These are phyloP conservation scores for Cariama cristata DNA, from an alignment of 2,113 vertebrate species.

Conservation along the genomic window DNA sequence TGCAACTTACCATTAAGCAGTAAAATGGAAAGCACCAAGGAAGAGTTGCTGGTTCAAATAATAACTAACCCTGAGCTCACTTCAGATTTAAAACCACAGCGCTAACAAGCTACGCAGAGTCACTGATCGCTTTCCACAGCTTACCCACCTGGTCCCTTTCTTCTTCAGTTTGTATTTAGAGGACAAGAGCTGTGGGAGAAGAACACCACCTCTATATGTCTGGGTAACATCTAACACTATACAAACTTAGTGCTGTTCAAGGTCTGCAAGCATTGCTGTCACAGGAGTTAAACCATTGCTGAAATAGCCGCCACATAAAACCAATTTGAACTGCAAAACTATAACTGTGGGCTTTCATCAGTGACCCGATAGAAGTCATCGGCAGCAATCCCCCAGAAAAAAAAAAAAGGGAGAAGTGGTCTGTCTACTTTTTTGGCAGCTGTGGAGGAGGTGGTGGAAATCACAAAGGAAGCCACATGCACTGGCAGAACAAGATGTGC, in stretches of 20 bases:
- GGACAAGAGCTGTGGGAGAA: neutral
- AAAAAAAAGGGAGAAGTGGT: neutral
- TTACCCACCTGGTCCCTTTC: neutral
- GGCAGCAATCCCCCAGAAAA: neutral
- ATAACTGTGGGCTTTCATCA: accelerated
- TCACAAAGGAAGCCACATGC: neutral
- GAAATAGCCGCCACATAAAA: neutral
- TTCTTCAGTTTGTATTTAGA: neutral
- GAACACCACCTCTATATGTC: neutral
- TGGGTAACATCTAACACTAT: too few species aligned
- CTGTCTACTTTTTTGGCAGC: neutral
- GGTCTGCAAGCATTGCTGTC: neutral
- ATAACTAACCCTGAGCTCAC: neutral
- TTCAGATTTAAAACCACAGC: neutral
- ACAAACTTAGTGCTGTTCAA: neutral
- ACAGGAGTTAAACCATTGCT: neutral
- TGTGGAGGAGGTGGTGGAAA: neutral
- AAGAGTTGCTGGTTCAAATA: neutral
- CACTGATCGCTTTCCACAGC: neutral
- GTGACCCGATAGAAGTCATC: accelerated
- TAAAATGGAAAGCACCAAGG: neutral
- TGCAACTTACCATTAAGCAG: neutral
- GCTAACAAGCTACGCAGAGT: neutral
- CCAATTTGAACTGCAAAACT: neutral
- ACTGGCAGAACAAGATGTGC: neutral